phyloP scores from a whole-genome alignment of 92 coral and sea anemone species.

The Desmophyllum pertusum region DNA sequence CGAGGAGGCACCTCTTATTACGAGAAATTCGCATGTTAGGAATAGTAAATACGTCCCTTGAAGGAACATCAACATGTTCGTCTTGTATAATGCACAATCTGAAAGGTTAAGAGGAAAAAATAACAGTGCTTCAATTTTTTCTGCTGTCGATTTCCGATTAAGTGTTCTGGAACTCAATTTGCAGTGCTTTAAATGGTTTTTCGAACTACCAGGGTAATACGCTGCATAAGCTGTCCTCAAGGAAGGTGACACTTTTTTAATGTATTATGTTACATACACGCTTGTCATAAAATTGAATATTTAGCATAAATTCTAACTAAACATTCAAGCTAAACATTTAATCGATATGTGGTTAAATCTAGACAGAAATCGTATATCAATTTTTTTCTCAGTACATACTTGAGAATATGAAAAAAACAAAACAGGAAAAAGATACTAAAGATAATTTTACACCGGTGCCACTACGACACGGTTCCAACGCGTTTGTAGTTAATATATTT shows the following conservation, averaged over 20 bases:
- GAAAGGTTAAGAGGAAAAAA: neutral
- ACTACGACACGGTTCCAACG: neutral
- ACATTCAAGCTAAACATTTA: neutral
- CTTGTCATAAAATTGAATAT: slow-evolving; percentile 9
- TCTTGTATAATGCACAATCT: neutral
- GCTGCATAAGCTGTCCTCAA: neutral
- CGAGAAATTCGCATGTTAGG: neutral
- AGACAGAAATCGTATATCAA: neutral
- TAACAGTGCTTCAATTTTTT: slow-evolving; percentile 2
- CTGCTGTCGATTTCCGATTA: neutral
- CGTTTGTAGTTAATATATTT: neutral
- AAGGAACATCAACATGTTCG: neutral
- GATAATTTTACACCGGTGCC: neutral
- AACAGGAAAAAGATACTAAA: neutral
- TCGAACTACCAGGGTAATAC: neutral
- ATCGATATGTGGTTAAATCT: neutral
- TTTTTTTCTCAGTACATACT: neutral
- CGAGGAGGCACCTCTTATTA: neutral
- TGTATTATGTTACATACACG: neutral
- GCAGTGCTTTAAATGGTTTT: neutral
- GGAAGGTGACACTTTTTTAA: too few relatives aligned
- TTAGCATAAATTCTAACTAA: slow-evolving; percentile 1
- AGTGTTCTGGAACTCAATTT: neutral
- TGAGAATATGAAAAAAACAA: neutral
- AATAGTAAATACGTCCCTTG: neutral